Evolutionary conservation across 2,797 vertebrate species (phyloP), one percentile per base, ranked within the genome.

Genomic region (Anas bernieri): DNA sequence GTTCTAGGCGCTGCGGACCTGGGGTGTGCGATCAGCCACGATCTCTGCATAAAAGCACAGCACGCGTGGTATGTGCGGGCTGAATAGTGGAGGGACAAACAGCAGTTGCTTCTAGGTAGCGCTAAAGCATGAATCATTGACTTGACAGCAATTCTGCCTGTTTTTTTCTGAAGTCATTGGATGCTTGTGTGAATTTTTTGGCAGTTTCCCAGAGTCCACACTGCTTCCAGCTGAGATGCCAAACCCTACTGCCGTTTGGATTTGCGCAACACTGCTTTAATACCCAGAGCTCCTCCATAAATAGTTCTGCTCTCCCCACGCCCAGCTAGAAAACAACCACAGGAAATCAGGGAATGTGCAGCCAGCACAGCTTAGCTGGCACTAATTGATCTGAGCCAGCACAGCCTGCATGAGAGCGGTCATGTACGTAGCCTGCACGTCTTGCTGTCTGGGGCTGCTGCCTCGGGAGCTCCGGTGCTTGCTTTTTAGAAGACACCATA

Each of bases 281-380:
- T 96, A 97, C 95, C 94, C 97, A 82, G 94, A 96, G 97, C 96
- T 96, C 96, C 96, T 98, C 98, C 97, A 98, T 97, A 98, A 98
- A 98, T 98, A 98, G 98, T 92, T 96, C 81, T 95, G 90, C 86
- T 86, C 91, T 97, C 93, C 95, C 96, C 97, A 94, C 95, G 74
- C 97, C 94, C 96, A 68, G 96, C 85, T 90, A 96, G 93, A 97
- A 97, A 98, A 97, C 97, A 97, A 96, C 94, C 94, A 92, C 97
- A 97, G 97, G 97, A 98, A 97, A 96, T 92, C 83, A 35, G 96
- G 95, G 96, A 97, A 93, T 96, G 93, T 92, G 96, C 95, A 95
- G 96, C 96, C 90, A 93, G 89, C 92, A 50, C 80, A 95, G 94
- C 93, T 96, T 96, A 93, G 92, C 95, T 97, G 67, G 90, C 96